Evolutionary conservation across 2,113 vertebrate genomes (phyloP).

Genomic region (Diglossa brunneiventris): DNA sequence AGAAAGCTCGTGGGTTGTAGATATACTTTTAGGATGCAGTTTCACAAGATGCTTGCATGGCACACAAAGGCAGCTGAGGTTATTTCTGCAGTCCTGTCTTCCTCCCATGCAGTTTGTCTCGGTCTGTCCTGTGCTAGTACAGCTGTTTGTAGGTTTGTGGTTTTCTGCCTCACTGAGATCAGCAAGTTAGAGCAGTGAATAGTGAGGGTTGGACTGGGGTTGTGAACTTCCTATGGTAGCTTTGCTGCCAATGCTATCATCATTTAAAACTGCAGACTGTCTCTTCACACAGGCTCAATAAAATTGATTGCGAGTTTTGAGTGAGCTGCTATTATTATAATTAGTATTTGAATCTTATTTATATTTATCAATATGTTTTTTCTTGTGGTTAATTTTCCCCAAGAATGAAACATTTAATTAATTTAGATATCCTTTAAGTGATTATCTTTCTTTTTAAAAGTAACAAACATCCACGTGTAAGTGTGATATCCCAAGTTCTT

Average conservation of each 20-base stretch:
- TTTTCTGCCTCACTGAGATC: background rate
- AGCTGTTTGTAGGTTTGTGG: background rate
- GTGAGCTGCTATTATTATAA: background rate
- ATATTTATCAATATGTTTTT: background rate
- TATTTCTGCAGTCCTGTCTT: background rate
- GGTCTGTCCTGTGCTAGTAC: background rate
- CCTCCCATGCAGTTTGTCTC: fast-evolving
- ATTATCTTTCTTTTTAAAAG: background rate
- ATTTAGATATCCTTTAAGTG: background rate
- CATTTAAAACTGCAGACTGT: background rate
- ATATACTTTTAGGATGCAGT: background rate
- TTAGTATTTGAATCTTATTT: background rate
- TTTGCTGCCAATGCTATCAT: background rate
- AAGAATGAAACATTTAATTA: background rate
- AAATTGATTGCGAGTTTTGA: background rate
- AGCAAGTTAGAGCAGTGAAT: background rate
- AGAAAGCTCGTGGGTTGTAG: background rate
- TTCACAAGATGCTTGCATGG: background rate
- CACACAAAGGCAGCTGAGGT: background rate
- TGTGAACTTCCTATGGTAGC: background rate
- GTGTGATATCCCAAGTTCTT: background rate
- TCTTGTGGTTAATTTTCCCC: background rate
- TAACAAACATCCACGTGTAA: background rate
- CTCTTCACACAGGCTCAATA: background rate
- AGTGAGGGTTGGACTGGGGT: background rate